phyloP scores from a whole-genome alignment of 2,797 vertebrate species.

The Sebastes alutus region DNA sequence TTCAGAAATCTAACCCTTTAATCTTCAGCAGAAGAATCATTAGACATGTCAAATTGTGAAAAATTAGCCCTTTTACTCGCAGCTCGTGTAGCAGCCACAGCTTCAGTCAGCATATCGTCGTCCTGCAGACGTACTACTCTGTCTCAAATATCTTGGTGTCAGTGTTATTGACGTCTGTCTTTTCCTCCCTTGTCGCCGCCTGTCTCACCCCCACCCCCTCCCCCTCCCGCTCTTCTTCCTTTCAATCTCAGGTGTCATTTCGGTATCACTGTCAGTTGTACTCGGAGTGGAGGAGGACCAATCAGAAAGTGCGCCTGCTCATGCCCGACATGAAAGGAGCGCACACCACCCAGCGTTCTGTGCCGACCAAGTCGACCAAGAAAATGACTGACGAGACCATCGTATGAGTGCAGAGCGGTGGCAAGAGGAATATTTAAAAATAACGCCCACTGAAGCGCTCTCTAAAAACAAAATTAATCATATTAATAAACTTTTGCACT shows the following conservation, averaged over 20 bases:
- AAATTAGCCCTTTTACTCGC: background rate
- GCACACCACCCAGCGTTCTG: slow-evolving; percentile 86
- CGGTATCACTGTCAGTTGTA: slow-evolving; percentile 99
- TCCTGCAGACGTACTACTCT: background rate
- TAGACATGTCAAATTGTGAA: slow-evolving; percentile 1
- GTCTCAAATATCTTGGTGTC: slow-evolving; percentile 37
- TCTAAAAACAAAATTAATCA: slow-evolving; percentile 63
- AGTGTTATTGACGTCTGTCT: slow-evolving; percentile 31
- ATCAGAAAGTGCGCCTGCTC: slow-evolving; percentile 96
- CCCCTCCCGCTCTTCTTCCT: background rate
- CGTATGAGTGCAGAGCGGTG: slow-evolving; percentile 85
- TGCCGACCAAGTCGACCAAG: slow-evolving; percentile 91
- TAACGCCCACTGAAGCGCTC: slow-evolving; percentile 58
- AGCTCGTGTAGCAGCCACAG: background rate
- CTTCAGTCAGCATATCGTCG: background rate
- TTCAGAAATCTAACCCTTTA: background rate
- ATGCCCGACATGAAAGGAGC: slow-evolving; percentile 87
- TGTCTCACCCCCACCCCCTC: background rate
- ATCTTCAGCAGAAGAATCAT: background rate
- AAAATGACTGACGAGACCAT: slow-evolving; percentile 94
- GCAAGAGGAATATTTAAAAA: slow-evolving; percentile 63
- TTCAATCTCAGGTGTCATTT: slow-evolving; percentile 89
- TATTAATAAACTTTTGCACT: slow-evolving; percentile 79
- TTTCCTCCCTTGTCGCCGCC: slow-evolving; percentile 7
- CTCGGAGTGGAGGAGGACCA: slow-evolving; percentile 97